Evolutionary conservation across 2,888 invertebrate species (phyloP).

Genomic region (Megastigmus dorsalis): DNA sequence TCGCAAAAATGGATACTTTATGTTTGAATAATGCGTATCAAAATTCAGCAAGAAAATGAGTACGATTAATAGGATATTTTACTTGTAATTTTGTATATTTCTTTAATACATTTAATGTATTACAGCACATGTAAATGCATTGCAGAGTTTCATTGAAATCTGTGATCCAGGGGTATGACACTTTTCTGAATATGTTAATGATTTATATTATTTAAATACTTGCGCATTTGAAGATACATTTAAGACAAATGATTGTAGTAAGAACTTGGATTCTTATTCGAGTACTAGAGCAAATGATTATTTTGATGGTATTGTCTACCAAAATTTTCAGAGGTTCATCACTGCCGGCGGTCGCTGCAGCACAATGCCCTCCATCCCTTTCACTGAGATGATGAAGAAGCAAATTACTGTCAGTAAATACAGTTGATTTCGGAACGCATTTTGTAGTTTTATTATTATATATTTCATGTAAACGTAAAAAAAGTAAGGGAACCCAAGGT

Average conservation of each 20-base stretch:
- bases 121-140: no score
- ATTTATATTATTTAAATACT: no score
- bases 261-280: background rate
- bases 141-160: no score
- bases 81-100: background rate
- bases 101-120: background rate
- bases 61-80: background rate
- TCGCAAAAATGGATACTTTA: no score
- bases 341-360: constrained; percentile 51
- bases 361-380: constrained; percentile 50
- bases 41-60: no score
- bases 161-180: no score
- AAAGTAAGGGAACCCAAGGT: constrained; percentile 34
- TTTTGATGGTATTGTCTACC: constrained; percentile 37
- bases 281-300: background rate
- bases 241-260: background rate
- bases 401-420: constrained; percentile 57
- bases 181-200: background rate
- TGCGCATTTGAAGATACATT: no score
- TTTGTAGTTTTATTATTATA: constrained; percentile 44
- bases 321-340: constrained; percentile 56
- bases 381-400: constrained; percentile 55
- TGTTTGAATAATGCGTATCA: no score
- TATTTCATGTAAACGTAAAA: constrained; percentile 15
- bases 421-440: constrained; percentile 57